phyloP scores from a whole-genome alignment of 1,140 invertebrate genomes.

The Zaprionus tsacasi region DNA sequence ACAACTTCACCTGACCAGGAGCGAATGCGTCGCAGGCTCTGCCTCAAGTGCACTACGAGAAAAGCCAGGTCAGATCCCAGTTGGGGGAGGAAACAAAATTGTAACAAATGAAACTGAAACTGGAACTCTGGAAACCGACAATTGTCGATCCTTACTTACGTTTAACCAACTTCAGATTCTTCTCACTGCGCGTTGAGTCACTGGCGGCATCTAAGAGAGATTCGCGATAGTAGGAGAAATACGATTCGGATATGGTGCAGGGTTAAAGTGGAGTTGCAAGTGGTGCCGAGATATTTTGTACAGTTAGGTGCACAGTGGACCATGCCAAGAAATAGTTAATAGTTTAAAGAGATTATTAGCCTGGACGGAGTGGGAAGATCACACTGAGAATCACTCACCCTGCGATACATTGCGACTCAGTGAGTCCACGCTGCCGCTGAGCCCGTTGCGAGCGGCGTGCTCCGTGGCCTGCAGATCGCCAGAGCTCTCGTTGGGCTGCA shows the following conservation, averaged over 20 bases:
- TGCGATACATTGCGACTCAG: constrained; percentile 82
- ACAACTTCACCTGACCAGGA: constrained; percentile 70
- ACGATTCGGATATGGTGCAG: constrained; percentile 65
- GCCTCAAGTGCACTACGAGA: constrained; percentile 63
- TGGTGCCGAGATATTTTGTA: constrained; percentile 26
- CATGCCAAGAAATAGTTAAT: constrained; percentile 44
- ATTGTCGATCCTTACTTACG: constrained; percentile 65
- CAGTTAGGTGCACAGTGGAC: constrained; percentile 26
- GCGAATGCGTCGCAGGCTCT: constrained; percentile 66
- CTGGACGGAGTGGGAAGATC: not conserved
- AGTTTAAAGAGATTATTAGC: constrained; percentile 21
- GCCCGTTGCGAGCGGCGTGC: constrained; percentile 56
- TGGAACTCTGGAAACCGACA: not conserved
- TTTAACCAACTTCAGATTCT: constrained; percentile 72
- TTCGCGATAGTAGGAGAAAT: constrained; percentile 12
- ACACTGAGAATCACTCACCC: constrained; percentile 49
- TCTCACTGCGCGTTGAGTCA: constrained; percentile 25
- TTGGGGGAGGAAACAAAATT: not conserved
- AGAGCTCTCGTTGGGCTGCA: constrained; percentile 81
- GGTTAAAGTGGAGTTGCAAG: constrained; percentile 29
- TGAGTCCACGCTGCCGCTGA: constrained; percentile 81
- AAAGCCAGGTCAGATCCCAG: not conserved
- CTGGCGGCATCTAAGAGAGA: constrained; percentile 49
- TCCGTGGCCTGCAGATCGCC: constrained; percentile 75
- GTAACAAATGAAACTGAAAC: constrained; percentile 6